Percentiles rank a stretch among this genome's conserved stretches.
These are phyloP conservation scores for Nephrotoma flavescens DNA, from an alignment of 2,888 invertebrate species.

Conservation along the genomic window DNA sequence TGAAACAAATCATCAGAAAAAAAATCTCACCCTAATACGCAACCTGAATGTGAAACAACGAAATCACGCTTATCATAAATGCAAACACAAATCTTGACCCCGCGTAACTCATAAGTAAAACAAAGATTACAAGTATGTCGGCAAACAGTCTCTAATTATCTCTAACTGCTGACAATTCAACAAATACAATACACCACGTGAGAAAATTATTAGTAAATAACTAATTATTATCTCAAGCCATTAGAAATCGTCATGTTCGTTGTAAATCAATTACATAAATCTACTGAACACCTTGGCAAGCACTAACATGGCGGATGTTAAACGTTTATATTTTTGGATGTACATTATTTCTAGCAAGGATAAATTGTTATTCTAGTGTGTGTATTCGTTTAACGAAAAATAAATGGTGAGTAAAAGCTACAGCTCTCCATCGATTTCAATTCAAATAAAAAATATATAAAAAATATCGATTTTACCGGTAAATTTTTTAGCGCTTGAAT, in stretches of 20 bases:
- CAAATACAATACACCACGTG: background rate
- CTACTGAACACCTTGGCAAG: background rate
- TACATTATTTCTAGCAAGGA: too few relatives aligned
- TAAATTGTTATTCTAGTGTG: too few relatives aligned
- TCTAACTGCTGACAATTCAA: background rate
- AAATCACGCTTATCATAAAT: background rate
- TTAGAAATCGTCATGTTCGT: background rate
- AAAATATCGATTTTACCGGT: background rate
- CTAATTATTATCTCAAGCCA: background rate
- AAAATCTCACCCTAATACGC: too few relatives aligned
- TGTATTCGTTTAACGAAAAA: too few relatives aligned
- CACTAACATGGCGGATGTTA: background rate
- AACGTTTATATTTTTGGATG: background rate
- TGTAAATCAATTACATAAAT: background rate
- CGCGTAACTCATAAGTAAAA: background rate
- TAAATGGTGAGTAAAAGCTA: too few relatives aligned
- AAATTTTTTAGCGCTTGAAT: too few relatives aligned
- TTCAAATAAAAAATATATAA: background rate
- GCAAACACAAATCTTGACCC: background rate
- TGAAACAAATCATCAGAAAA: too few relatives aligned
- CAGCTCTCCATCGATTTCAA: too few relatives aligned
- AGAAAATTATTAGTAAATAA: background rate
- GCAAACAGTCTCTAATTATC: background rate
- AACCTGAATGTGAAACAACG: too few relatives aligned
- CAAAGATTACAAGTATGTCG: background rate